Evolutionary conservation across 92 coral and sea anemone species (phyloP), one percentile per base, ranked within the genome.

Genomic region (Ricordea florida): DNA sequence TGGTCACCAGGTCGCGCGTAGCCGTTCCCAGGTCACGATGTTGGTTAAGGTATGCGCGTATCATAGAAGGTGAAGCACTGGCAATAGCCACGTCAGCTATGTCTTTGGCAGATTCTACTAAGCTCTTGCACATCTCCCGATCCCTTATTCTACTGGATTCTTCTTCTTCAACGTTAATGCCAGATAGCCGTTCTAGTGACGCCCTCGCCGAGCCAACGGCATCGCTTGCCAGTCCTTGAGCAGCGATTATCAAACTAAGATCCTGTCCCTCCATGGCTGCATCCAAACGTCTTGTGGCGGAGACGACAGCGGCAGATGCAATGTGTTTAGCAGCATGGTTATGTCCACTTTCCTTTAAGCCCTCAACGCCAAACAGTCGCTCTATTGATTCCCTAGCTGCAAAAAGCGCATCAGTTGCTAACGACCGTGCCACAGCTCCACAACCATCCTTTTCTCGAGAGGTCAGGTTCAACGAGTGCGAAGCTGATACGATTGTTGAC

Each of bases 151-250:
- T 47, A 13, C 72, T 44, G 10, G 35, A 62, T 14, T 82, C 68
- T 27, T 74, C 83, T n/a, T 72, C 62, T 13, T 57, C 69, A 7
- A 63, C 72, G 1, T 79, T 80, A 20, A 45, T 58, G 0, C 62
- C 59, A 41, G 40, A 57, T 3, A 79, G 7, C 45, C 31, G 15
- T 2, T 58, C 74, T 2, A 86, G 25, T 9, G 91, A 86, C 17
- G 77, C 83, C 20, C 74, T 76, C 26, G 82, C 87, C 1, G 73
- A 63, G 9, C 66, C 66, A 17, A 86, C 22, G 10, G 83, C 91
- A 2, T 41, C 46, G 32, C 37, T 74, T 28, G 78, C 78, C 9
- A 86, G 60, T 5, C 30, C 72, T 24, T 18, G 68, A 4, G 87
- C 78, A 3, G 87, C 83, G 44, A 42, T 61, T 31, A 57, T 32